These are phyloP conservation scores for Chionis minor DNA, from an alignment of 2,113 vertebrate genomes.

Conservation along the genomic window DNA sequence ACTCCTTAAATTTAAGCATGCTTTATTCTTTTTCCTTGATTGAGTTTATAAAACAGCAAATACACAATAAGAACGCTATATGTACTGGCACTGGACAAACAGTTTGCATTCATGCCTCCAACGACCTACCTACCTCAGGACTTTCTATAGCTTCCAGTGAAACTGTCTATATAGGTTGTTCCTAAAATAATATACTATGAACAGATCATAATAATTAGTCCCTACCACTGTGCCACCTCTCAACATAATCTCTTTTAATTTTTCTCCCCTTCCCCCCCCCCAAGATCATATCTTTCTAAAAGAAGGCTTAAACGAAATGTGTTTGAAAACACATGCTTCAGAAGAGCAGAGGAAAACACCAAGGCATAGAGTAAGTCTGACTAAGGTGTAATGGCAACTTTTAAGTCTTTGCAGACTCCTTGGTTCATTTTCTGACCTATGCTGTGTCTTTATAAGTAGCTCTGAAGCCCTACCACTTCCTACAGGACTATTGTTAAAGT, in stretches of 20 bases:
- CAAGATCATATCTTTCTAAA: neutral
- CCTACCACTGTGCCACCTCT: neutral
- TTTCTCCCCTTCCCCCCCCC: no score
- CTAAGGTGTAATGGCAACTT: neutral
- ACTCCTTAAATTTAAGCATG: neutral
- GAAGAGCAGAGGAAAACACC: rapidly evolving
- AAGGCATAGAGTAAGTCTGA: neutral
- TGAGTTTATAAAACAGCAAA: neutral
- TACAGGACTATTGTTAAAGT: neutral
- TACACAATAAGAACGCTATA: neutral
- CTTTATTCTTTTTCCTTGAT: neutral
- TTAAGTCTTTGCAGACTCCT: neutral
- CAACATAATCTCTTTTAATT: neutral
- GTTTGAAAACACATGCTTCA: neutral
- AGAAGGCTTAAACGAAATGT: neutral
- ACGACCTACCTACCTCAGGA: neutral
- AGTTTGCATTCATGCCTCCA: neutral
- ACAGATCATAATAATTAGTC: neutral
- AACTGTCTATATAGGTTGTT: neutral
- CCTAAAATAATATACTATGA: neutral
- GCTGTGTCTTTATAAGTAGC: neutral
- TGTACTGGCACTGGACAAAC: neutral
- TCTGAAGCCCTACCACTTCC: neutral
- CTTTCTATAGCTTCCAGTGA: neutral
- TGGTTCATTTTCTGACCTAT: neutral